Base-by-base conservation (phyloP, 2,797 vertebrate species). In the Borostomias antarcticus region DNA sequence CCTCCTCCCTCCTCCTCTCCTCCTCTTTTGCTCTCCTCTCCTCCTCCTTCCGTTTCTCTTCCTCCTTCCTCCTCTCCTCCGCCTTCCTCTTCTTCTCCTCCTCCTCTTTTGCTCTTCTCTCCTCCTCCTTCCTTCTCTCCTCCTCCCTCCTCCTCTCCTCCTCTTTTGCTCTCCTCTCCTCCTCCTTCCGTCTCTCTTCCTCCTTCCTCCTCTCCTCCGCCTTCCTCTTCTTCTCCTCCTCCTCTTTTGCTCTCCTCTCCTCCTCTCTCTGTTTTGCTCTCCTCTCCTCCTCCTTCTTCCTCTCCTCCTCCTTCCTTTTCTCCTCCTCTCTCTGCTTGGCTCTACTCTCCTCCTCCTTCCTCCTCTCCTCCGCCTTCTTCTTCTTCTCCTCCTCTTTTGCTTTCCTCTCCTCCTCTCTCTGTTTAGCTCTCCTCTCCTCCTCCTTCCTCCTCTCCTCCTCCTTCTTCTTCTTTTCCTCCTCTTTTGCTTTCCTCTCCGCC, bases 61-160 rank as follows among this genome's bases (percentile, higher is more conserved):
- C n/a, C 72, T 45, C 1, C 64, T 61, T 81, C 81, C 50, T 21
- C 62, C 63, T 15, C 11, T 6, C 37, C 7, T 40, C 37, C 37
- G 2, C 15, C 37, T 40, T 1, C 61, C 54, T 68, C 4, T 33
- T 28, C n/a, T 35, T 21, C 19, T 67, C 47, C 51, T 53, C 51
- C 25, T 53, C 15, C n/a, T 53, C 25, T 2, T 28, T 10, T 4
- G 23, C n/a, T 71, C 28, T 15, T 67, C 47, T 56, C 51, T 53
- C 51, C 25, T 53, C 15, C n/a, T 53, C 25, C 5, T 28, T 10
- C 2, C 13, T 54, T 28, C 30, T 56, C 30, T 1, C 4, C 53
- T 19, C 15, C 60, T 5, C 3, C 69, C 8, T 2, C 10, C 45
- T 26, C 51, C 63, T 30, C 8, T 68, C 26, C 11, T 50, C 2